Percentiles rank a stretch among this genome's conserved stretches.
phyloP scores from a whole-genome alignment of 2,797 vertebrate species.

The Gallinago solitaria region DNA sequence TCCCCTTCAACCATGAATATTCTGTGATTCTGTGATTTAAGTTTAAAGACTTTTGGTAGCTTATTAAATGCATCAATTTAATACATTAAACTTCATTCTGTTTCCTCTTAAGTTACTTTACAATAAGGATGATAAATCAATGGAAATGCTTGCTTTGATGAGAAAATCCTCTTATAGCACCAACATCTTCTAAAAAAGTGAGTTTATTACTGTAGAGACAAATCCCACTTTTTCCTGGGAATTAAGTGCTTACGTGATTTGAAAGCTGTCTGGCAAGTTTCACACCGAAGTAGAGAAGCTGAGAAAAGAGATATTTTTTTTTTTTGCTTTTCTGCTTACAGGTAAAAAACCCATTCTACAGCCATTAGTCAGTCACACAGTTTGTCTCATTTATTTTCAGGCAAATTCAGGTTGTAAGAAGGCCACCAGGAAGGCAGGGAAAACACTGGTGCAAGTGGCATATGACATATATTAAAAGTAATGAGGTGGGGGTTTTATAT shows the following conservation, averaged over 20 bases:
- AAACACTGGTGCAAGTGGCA: not conserved
- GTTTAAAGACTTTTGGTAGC: not conserved
- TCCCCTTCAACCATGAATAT: too few species aligned
- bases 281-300: not conserved
- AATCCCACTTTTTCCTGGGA: not conserved
- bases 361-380: not conserved
- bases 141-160: not conserved
- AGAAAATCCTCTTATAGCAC: not conserved
- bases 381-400: not conserved
- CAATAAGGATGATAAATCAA: not conserved
- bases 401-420: not conserved
- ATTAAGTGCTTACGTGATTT: not conserved
- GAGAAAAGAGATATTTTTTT: not conserved
- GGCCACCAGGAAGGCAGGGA: not conserved
- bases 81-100: not conserved
- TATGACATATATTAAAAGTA: not conserved
- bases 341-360: not conserved
- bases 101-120: not conserved
- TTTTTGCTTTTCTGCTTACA: not conserved
- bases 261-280: slow-evolving; percentile 26
- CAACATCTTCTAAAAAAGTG: not conserved
- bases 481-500: not conserved
- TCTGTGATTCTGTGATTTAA: too few species aligned
- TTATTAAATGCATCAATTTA: not conserved
- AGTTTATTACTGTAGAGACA: not conserved